Base-by-base conservation (phyloP, 2,888 invertebrate genomes). In the Cynaeus angustus region DNA sequence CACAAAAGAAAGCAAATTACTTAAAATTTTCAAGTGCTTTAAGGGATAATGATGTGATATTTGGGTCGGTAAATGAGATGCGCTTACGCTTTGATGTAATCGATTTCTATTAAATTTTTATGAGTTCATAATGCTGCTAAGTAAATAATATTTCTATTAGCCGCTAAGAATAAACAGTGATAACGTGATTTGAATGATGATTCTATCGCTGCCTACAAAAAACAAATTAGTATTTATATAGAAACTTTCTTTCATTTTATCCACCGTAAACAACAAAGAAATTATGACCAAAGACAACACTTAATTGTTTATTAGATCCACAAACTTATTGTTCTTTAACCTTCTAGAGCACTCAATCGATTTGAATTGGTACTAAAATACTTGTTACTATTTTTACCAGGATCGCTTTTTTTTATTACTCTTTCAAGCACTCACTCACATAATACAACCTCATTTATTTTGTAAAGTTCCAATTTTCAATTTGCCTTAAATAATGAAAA, bases 1-100 rank as follows among this genome's bases (percentile, higher is more conserved):
- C 45, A 46, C 56, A 66, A 66, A 66, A 56, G 55, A 66, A 43
- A 16, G 46, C 30, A 38, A 30, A 66, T 53, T 66, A 66, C 56
- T 28, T 45, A 45, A 66, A 66, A 55, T 46, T 66, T 53, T 30
- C 10, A 16, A 45, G 45, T n/a, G n/a, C n/a, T n/a, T 66, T 28
- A 66, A 56, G 46, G 56, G 45, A 10, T 16, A 61, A 30, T 48
- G 61, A 30, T 13, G 30, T 55, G 26, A 30, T 33, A 33, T 55
- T 55, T 55, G 33, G 30, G 28, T 21, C 21, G 21, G 4, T 1
- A 21, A 6, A 53, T 10, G 9, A 53, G 16, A 55, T 37, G 12
- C 13, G 16, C 46, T 13, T 52, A 52, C 28, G 33, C 13, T 50
- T 21, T 52, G 30, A 52, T 61, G 21, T 12, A 46, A 46, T 48